phyloP scores from a whole-genome alignment of 2,113 vertebrate species.

The Neotoma lepida region DNA sequence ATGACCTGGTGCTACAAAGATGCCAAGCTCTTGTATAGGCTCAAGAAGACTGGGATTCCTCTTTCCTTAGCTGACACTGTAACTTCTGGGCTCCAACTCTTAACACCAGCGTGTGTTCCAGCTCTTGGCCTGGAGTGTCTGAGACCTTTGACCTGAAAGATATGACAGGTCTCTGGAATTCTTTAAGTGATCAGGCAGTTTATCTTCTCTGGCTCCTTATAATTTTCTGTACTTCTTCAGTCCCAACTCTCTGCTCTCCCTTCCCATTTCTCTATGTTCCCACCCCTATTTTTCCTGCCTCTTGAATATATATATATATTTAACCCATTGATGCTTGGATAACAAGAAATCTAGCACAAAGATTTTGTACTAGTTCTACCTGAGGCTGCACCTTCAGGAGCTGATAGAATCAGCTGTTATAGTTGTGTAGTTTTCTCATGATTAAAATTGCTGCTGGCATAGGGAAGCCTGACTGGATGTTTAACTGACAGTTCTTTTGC shows the following conservation, averaged over 20 bases:
- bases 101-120: no score
- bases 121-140: not conserved
- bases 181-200: not conserved
- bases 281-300: not conserved
- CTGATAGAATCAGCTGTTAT: not conserved
- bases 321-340: not conserved
- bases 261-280: not conserved
- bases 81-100: not conserved
- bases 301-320: no score
- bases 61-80: not conserved
- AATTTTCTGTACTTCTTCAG: not conserved
- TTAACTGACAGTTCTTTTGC: not conserved
- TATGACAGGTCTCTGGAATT: not conserved
- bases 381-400: not conserved
- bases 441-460: not conserved
- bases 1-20: not conserved
- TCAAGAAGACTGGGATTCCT: not conserved
- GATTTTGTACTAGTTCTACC: not conserved
- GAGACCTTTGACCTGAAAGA: not conserved
- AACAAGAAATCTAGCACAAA: no score
- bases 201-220: not conserved
- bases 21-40: no score
- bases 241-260: not conserved
- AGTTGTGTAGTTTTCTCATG: not conserved
- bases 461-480: no score